phyloP scores from a whole-genome alignment of 2,888 invertebrate species.

The Epinotia demarniana region DNA sequence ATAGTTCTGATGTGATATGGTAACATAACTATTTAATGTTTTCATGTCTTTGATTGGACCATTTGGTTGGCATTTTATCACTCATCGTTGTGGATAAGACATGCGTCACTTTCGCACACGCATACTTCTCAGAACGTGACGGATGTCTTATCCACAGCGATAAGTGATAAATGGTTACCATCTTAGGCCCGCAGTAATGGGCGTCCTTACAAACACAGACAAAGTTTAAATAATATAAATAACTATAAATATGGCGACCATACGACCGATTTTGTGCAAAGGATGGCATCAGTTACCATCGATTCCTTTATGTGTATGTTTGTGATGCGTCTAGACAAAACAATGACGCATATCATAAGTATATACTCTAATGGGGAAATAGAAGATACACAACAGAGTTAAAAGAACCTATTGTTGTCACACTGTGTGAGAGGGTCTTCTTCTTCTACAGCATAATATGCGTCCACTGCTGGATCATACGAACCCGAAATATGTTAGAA shows the following conservation, averaged over 20 bases:
- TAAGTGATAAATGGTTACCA: too few species aligned
- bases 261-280: not conserved
- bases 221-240: too few species aligned
- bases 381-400: not conserved
- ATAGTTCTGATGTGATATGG: constrained; percentile 1
- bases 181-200: not conserved
- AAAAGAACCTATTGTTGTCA: not conserved
- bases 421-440: not conserved
- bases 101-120: too few species aligned
- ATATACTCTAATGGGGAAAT: too few species aligned
- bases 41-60: constrained; percentile 12
- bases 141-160: too few species aligned
- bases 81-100: too few species aligned
- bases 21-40: constrained; percentile 13
- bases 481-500: too few species aligned
- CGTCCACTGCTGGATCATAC: too few species aligned
- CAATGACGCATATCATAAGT: not conserved
- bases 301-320: not conserved
- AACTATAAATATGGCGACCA: too few species aligned
- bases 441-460: too few species aligned
- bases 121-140: too few species aligned
- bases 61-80: not conserved
- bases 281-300: not conserved
- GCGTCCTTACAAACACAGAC: too few species aligned
- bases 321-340: not conserved